Evolutionary conservation across 2,113 vertebrate genomes (phyloP).

Genomic region (Sialia sialis): DNA sequence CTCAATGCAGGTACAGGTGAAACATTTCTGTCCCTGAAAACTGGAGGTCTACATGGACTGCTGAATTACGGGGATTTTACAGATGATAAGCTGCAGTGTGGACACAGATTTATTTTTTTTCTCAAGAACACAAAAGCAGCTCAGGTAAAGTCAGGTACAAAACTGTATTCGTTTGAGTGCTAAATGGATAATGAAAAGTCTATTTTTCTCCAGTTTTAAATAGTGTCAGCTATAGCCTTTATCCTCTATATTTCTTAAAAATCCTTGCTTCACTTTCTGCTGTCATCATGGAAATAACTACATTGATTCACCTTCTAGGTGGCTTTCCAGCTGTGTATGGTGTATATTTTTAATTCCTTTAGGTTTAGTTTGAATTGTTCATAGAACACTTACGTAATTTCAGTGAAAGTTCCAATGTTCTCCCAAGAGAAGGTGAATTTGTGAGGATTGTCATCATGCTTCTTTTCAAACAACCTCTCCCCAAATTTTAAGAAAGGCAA

Average conservation of each 20-base stretch:
- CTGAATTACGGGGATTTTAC: background rate
- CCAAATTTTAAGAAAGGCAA: background rate
- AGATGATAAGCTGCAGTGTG: background rate
- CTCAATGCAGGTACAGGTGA: background rate
- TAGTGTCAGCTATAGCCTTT: background rate
- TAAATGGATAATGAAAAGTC: background rate
- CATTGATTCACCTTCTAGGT: background rate
- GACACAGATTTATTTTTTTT: background rate
- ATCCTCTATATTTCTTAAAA: background rate
- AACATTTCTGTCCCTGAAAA: background rate
- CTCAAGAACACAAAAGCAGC: background rate
- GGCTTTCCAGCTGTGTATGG: background rate
- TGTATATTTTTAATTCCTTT: background rate
- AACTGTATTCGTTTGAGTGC: background rate
- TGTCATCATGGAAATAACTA: background rate
- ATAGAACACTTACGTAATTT: background rate
- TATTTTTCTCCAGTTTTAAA: background rate
- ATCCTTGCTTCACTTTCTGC: background rate
- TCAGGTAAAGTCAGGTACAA: background rate
- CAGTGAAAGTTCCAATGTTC: background rate
- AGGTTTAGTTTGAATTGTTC: background rate
- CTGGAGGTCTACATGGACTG: rapidly evolving
- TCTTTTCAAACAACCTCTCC: background rate
- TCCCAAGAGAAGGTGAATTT: background rate
- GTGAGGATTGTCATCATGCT: background rate